Percentiles rank a stretch among this genome's conserved stretches.
Conservation (phyloP, 1,140 invertebrate species). For the Calosoma granatense region DNA sequence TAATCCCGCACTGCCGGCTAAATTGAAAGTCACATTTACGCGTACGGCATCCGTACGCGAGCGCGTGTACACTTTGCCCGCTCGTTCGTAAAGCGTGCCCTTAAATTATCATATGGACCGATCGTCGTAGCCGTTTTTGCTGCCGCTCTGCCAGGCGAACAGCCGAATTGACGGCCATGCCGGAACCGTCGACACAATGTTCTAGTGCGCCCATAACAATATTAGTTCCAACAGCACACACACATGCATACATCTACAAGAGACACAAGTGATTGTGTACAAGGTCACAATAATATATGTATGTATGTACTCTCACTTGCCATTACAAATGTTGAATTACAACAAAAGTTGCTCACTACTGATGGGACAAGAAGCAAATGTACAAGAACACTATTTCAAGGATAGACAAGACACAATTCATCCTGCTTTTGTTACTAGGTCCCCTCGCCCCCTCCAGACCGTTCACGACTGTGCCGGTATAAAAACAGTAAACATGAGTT, state of each 20-base stretch:
- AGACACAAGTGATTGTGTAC: neutral
- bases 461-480: too few relatives aligned
- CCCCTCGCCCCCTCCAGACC: too few relatives aligned
- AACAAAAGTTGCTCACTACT: neutral
- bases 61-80: too few relatives aligned
- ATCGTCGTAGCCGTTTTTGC: constrained; percentile 5
- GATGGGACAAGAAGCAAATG: neutral
- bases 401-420: too few relatives aligned
- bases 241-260: too few relatives aligned
- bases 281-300: neutral
- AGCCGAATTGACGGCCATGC: neutral
- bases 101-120: constrained; percentile 5
- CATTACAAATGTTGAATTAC: neutral
- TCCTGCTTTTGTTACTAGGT: too few relatives aligned
- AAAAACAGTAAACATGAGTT: constrained; percentile 30
- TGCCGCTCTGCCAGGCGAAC: too few relatives aligned
- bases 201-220: neutral
- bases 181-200: neutral
- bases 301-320: neutral
- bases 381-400: neutral
- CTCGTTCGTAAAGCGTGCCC: constrained; percentile 5
- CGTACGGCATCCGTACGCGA: constrained; percentile 17
- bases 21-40: constrained; percentile 30
- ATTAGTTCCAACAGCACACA: too few relatives aligned
- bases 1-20: constrained; percentile 27